Percentiles rank a stretch among this genome's conserved stretches.
phyloP scores from a whole-genome alignment of 2,113 vertebrate genomes.

The Vidua chalybeata region DNA sequence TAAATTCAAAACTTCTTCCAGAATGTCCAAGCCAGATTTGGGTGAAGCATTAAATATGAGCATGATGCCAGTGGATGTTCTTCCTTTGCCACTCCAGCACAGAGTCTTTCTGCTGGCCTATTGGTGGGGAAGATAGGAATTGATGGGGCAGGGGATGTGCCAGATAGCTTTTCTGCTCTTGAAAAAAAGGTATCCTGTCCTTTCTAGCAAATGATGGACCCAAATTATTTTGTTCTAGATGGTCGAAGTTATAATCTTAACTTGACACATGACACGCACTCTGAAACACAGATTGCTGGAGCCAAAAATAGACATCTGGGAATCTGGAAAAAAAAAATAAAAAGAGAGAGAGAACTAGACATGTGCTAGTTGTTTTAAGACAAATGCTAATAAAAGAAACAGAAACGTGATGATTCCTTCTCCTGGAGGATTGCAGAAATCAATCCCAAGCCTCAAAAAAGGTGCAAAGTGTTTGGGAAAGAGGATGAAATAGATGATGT shows the following conservation, averaged over 20 bases:
- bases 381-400: conserved; percentile 64
- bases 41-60: not conserved
- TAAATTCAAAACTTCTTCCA: not conserved
- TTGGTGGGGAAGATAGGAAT: not conserved
- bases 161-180: not conserved
- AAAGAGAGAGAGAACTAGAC: not conserved
- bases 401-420: conserved; percentile 32
- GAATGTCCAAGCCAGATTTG: not conserved
- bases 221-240: conserved; percentile 34
- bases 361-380: conserved; percentile 47
- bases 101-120: not conserved
- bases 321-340: not conserved
- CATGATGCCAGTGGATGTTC: not conserved
- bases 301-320: conserved; percentile 60
- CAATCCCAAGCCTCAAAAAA: conserved; percentile 31
- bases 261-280: conserved; percentile 52
- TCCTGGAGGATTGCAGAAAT: conserved; percentile 31
- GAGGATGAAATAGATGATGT: not conserved
- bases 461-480: conserved; percentile 21
- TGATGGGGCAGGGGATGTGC: rapidly evolving
- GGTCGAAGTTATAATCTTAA: conserved; percentile 29
- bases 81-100: not conserved
- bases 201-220: not conserved
- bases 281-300: conserved; percentile 50
- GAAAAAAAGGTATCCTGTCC: not conserved